Evolutionary conservation across 2,888 invertebrate species (phyloP), one percentile per base, ranked within the genome.

Genomic region (Brassicogethes aeneus): DNA sequence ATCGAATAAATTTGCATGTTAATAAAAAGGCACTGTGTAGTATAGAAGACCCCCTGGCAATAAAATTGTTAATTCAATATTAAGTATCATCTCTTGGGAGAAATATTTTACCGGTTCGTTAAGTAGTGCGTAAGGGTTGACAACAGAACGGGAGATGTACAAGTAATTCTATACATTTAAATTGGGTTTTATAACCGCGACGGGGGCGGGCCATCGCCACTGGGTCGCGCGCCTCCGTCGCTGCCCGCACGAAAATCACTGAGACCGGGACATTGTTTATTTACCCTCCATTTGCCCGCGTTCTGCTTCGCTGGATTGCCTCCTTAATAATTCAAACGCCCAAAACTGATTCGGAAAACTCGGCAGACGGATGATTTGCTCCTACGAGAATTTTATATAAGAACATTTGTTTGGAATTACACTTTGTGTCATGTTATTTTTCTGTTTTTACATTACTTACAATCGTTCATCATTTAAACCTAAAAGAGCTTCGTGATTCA

Each of bases 91-190:
- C 54, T 57, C 58, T 47, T 51, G 58, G 54, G 61, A 59, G 55
- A 53, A 54, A 65, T 65, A 65, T 65, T 62, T 65, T 61, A 63
- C 59, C 48, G 59, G 59, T 62, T 57, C 55, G 58, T 61, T 60
- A 59, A 59, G 57, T 55, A 49, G 49, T 43, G 46, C 45, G 54
- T 54, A 57, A 60, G 61, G 61, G 62, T 58, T 56, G 60, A 54
- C 52, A 57, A 57, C 58, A 55, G 57, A 55, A 60, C 60, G 62
- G 62, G 63, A 62, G 62, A 58, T 59, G 62, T 62, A 60, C 58
- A 56, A 57, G 63, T 64, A 65, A 66, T 66, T 64, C 64, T 64
- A 65, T 66, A 66, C 66, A 66, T 66, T 65, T 66, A 66, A 66
- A 66, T 66, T 64, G 64, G 65, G 62, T 62, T 59, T 64, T 59